Base-by-base conservation (phyloP, 2,888 invertebrate genomes). In the Drosophila multiciliata region DNA sequence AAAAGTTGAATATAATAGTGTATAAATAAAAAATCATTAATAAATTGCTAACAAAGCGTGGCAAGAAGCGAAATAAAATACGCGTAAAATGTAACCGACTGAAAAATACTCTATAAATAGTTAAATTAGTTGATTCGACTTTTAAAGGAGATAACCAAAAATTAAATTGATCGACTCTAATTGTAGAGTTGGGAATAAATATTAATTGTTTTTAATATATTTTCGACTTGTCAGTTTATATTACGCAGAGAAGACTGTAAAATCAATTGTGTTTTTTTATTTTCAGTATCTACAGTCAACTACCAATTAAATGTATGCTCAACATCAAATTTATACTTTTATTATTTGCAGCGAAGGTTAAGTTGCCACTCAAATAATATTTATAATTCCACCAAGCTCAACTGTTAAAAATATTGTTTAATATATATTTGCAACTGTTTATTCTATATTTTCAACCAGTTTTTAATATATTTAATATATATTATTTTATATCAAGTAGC, bases 31-130 rank as follows among this genome's bases (percentile, higher is more conserved):
- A 20, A 23, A 62, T n/a, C 50, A 61, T 62, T 57, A 67, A 67
- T 42, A 70, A 58, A 48, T 69, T 62, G 69, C 62, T 53, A 71
- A 68, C 70, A 71, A 69, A 62, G 68, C 70, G 52, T 50, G 40
- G 61, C 69, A 54, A 59, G 45, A 33, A 40, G 53, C 38, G 15
- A 59, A 32, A 33, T 26, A 42, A 55, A 42, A 57, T 36, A 26
- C 1, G 29, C n/a, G 9, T 12, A 35, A 29, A 48, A 29, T 9
- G 7, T 36, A 23, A 8, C 36, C 58, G 17, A 32, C 45, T 45
- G 4, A 8, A 1, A 1, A 15, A 45, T 23, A 45, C 45, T 23
- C 45, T 45, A 15, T 23, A 23, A 23, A 15, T 12, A 20, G 12
- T 23, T 45, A 1, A 12, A 7, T 20, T 0, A 45, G 20, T 12